Base-by-base conservation (phyloP, 2,888 invertebrate species). In the Himalopsyche kuldschensis region DNA sequence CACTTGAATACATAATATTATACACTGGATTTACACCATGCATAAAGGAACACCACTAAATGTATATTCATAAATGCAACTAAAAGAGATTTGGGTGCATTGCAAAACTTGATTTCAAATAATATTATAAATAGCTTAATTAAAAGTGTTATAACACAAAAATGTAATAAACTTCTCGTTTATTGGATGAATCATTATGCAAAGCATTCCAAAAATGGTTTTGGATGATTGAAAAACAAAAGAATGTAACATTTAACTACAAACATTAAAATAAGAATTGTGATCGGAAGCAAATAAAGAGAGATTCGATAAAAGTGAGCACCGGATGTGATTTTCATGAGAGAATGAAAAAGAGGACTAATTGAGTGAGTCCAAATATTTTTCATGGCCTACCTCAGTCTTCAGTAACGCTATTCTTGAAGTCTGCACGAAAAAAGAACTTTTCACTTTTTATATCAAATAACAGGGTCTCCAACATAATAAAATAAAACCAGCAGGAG, bases 361-460 rank as follows among this genome's bases (percentile, higher is more conserved):
- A 82, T 47, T 77, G 75, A 76, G 41, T 47, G 76, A 82, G 79
- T 85, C 84, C 84, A 78, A 82, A 84, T 81, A 80, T 78, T 77
- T 63, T 63, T 69, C 20, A 78, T 35, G 75, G 84, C 86, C 84
- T 87, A 87, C 87, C 87, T 87, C 86, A 27, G 85, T 84, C 85
- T 87, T 87, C 86, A 86, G 87, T 85, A 87, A 86, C 83, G 87
- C 86, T 86, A 87, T 85, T 87, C 86, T 87, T 85, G 86, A 86
- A 75, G 87, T 87, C 87, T 87, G 87, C 86, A 85, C 85, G 81
- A 84, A 85, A 86, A 84, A 86, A 76, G 77, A 86, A 82, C 75
- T 84, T 80, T 24, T 69, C 78, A 80, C 31, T 69, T 69, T 41
- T 48, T 27, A 78, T 46, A 75, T 82, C 55, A 31, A 69, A 46